phyloP scores from a whole-genome alignment of 2,888 invertebrate species.

The Gerris lacustris region DNA sequence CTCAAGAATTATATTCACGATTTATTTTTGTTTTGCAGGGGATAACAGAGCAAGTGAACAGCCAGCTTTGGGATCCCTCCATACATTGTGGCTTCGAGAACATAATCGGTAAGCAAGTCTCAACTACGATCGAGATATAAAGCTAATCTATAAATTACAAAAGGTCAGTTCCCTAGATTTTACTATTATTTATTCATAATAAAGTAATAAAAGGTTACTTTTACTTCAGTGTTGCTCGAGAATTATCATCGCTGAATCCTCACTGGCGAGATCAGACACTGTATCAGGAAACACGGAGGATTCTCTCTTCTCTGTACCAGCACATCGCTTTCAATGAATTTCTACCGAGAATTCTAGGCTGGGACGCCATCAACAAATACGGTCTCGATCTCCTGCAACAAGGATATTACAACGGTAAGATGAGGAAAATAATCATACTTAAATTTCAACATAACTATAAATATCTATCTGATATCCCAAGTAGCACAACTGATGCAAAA shows the following conservation, averaged over 20 bases:
- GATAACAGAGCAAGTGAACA: constrained; percentile 65
- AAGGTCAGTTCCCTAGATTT: too few relatives aligned
- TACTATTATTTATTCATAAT: too few relatives aligned
- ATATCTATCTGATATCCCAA: too few relatives aligned
- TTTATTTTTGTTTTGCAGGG: constrained; percentile 39
- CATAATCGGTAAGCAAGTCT: constrained; percentile 47
- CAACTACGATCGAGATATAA: too few relatives aligned
- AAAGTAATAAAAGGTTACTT: too few relatives aligned
- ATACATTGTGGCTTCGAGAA: constrained; percentile 64
- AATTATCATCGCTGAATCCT: constrained; percentile 51
- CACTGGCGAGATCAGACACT: constrained; percentile 58
- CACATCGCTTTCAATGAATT: constrained; percentile 45
- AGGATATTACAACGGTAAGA: constrained; percentile 37
- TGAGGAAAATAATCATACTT: background rate
- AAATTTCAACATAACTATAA: background rate
- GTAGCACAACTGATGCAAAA: too few relatives aligned
- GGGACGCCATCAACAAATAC: constrained; percentile 39
- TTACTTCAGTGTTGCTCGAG: constrained; percentile 46
- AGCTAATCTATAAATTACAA: too few relatives aligned
- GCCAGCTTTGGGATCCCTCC: constrained; percentile 58
- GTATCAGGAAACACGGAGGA: constrained; percentile 42
- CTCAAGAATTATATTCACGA: too few relatives aligned
- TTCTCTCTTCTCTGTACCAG: constrained; percentile 43
- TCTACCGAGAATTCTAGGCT: constrained; percentile 44
- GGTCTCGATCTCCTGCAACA: constrained; percentile 39